phyloP scores from a whole-genome alignment of 2,797 vertebrate genomes.

The Triplophysa yarkandensis region DNA sequence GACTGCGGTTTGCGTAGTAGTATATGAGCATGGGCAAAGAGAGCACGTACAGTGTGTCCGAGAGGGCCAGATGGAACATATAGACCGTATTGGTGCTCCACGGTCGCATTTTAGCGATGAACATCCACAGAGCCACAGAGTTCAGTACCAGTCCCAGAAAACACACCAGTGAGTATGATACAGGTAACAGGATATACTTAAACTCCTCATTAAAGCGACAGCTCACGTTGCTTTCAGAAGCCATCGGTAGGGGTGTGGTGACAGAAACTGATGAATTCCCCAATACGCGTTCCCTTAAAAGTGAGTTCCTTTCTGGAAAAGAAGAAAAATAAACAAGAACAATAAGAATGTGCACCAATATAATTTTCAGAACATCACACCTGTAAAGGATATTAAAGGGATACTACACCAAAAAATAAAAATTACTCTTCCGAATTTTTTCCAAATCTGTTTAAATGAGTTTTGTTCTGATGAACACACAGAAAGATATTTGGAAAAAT shows the following conservation, averaged over 20 bases:
- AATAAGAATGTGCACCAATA: neutral
- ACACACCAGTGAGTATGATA: slow-evolving; percentile 81
- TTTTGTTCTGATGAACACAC: too few relatives aligned
- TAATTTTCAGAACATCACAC: too few relatives aligned
- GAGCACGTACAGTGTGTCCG: slow-evolving; percentile 88
- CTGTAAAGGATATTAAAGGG: too few relatives aligned
- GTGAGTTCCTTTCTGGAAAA: slow-evolving; percentile 16
- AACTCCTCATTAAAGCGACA: neutral
- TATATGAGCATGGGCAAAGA: slow-evolving; percentile 91
- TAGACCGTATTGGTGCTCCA: slow-evolving; percentile 89
- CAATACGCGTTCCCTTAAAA: neutral
- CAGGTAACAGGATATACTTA: slow-evolving; percentile 58
- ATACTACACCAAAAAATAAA: too few relatives aligned
- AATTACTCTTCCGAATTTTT: too few relatives aligned
- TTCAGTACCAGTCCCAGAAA: slow-evolving; percentile 87
- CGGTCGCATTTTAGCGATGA: slow-evolving; percentile 84
- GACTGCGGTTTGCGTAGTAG: slow-evolving; percentile 87
- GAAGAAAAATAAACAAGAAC: neutral
- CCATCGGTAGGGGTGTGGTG: neutral
- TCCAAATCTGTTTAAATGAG: too few relatives aligned
- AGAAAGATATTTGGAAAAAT: too few relatives aligned
- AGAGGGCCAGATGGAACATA: slow-evolving; percentile 92
- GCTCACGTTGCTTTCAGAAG: neutral
- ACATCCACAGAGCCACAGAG: slow-evolving; percentile 84
- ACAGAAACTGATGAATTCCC: neutral